Base-by-base conservation (phyloP, 2,113 vertebrate genomes). In the Sciurus niger region DNA sequence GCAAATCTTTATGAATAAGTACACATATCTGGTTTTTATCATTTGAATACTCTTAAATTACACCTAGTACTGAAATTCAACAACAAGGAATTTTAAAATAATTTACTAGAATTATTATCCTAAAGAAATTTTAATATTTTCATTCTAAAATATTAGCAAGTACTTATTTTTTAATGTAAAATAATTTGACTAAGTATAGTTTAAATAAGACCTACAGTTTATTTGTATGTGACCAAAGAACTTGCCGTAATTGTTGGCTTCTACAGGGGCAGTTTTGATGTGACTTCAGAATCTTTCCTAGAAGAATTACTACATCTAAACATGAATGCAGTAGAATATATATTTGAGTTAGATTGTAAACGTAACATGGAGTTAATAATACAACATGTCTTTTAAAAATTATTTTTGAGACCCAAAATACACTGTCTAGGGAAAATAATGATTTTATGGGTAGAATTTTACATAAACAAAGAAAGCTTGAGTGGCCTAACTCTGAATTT, bases 221-320 rank as follows among this genome's bases (percentile, higher is more conserved):
- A 28, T 82, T 90, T 65, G 30, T 46, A 30, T 13, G 34, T 76
- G n/a, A 72, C 6, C 30, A 86, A 85, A 67, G 32, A 70, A 25
- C 84, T 92, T 83, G 17, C 48, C 84, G 43, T 13, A 87, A 70
- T 51, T 79, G 3, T 28, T 83, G 6, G 74, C 58, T 63, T 78
- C 34, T 74, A 53, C 40, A 53, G 17, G 65, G 32, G 12, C 25
- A 78, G 60, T 40, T 40, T 58, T 82, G n/a, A 79, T 67, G 22
- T 72, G 79, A 94, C 55, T 17, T 82, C 63, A 91, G n/a, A 82
- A 82, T 74, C 37, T 89, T 92, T 67, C 80, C 85, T 84, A 80
- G 34, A 77, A 86, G 58, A 40, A 2, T 37, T 46, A 48, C 4
- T n/a, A 37, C 1, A 79, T 43, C 10, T 32, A 76, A 77, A 77